Conservation (phyloP, 2,113 vertebrate genomes). For the Isurus oxyrinchus region DNA sequence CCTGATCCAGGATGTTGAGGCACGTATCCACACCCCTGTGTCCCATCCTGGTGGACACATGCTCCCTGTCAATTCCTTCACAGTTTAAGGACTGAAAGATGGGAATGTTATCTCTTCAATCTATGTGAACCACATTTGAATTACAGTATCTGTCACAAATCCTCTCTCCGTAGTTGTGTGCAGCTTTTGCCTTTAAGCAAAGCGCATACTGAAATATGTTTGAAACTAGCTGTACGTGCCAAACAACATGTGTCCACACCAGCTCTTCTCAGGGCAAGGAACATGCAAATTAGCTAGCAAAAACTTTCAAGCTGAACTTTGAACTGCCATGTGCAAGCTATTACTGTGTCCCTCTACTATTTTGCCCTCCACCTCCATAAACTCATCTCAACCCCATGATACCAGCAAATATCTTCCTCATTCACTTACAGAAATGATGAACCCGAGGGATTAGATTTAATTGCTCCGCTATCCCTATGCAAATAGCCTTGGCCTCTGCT, state of each 20-base stretch:
- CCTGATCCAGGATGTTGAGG: too few relatives aligned
- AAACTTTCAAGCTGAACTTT: neutral
- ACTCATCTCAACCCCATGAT: neutral
- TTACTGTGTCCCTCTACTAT: neutral
- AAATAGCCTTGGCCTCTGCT: neutral
- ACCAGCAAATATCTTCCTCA: neutral
- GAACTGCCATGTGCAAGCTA: neutral
- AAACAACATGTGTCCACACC: neutral
- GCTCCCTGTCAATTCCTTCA: too few relatives aligned
- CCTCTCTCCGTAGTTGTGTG: too few relatives aligned
- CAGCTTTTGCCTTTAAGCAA: too few relatives aligned
- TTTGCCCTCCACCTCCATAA: neutral
- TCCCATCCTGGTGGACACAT: too few relatives aligned
- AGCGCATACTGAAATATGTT: too few relatives aligned
- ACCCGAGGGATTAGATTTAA: neutral
- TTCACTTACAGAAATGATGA: neutral
- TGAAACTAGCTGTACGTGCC: too few relatives aligned
- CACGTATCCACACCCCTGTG: too few relatives aligned
- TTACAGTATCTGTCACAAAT: too few relatives aligned
- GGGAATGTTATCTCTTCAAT: too few relatives aligned
- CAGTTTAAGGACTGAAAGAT: too few relatives aligned
- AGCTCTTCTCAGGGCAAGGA: neutral
- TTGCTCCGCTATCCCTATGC: neutral
- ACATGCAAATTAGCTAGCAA: neutral
- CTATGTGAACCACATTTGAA: too few relatives aligned